Percentiles rank a stretch among this genome's conserved stretches.
Evolutionary conservation across 1,140 invertebrate species (phyloP).

Genomic region (Vanessa atalanta): DNA sequence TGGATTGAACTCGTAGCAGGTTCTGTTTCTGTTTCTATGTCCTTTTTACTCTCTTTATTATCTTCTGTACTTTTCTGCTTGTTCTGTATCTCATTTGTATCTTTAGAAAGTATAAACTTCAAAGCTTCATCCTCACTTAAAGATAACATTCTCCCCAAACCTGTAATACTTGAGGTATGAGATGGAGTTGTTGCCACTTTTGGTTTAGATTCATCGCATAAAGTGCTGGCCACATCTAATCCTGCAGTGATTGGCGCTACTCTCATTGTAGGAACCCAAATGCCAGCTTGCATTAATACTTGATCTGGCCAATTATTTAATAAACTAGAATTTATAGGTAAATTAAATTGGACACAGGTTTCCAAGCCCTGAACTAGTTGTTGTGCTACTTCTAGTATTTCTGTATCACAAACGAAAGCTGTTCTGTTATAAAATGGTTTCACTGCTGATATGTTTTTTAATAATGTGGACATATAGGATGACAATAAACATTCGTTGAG

Average conservation of each 20-base stretch:
- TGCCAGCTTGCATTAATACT: slow-evolving; percentile 91
- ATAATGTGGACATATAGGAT: slow-evolving; percentile 89
- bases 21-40: slow-evolving; percentile 9
- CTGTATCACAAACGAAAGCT: slow-evolving; percentile 90
- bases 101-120: slow-evolving; percentile 83
- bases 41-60: slow-evolving; percentile 40
- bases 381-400: slow-evolving; percentile 89
- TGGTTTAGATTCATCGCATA: slow-evolving; percentile 78
- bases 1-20: slow-evolving; percentile 35
- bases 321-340: slow-evolving; percentile 93
- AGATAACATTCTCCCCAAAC: slow-evolving; percentile 76
- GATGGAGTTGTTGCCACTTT: slow-evolving; percentile 73
- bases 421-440: slow-evolving; percentile 89
- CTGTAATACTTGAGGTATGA: slow-evolving; percentile 69
- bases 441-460: slow-evolving; percentile 80
- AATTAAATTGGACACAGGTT: slow-evolving; percentile 87
- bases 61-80: slow-evolving; percentile 25
- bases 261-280: slow-evolving; percentile 90
- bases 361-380: slow-evolving; percentile 90
- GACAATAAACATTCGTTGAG: slow-evolving; percentile 93
- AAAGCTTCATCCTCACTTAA: slow-evolving; percentile 84
- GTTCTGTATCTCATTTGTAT: slow-evolving; percentile 50
- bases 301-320: slow-evolving; percentile 94
- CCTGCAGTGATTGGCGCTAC: slow-evolving; percentile 84
- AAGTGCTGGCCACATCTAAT: slow-evolving; percentile 87